phyloP scores from a whole-genome alignment of 1,140 invertebrate species.

The Lerema accius region DNA sequence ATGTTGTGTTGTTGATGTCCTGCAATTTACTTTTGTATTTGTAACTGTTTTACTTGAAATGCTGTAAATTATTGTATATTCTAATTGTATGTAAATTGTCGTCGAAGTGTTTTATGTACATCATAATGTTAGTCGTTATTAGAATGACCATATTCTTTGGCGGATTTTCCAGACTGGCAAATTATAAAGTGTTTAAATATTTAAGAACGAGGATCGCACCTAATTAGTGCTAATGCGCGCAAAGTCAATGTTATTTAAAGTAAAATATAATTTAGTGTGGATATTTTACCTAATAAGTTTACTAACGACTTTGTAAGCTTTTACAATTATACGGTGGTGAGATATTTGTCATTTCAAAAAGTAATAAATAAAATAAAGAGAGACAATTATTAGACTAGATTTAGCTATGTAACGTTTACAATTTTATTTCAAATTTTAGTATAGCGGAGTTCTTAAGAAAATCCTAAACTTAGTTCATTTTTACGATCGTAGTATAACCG shows the following conservation, averaged over 20 bases:
- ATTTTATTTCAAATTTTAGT: too few species aligned
- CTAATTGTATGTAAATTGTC: conserved; percentile 25
- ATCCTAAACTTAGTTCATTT: too few species aligned
- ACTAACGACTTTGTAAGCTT: conserved; percentile 47
- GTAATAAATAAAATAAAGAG: too few species aligned
- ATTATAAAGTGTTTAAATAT: conserved; percentile 42
- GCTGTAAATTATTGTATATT: conserved; percentile 3
- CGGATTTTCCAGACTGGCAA: conserved; percentile 5
- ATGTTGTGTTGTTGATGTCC: conserved; percentile 39
- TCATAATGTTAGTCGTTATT: conserved; percentile 9
- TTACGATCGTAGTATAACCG: too few species aligned
- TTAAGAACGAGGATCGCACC: conserved; percentile 41
- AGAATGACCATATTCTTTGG: conserved; percentile 17
- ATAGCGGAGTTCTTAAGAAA: too few species aligned
- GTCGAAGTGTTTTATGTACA: conserved; percentile 30
- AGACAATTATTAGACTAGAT: too few species aligned
- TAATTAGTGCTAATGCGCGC: conserved; percentile 48
- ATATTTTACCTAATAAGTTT: conserved; percentile 50
- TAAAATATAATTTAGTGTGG: conserved; percentile 37
- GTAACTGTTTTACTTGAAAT: conserved; percentile 19
- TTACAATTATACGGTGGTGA: too few species aligned
- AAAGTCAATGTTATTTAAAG: conserved; percentile 47
- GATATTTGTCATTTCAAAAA: too few species aligned
- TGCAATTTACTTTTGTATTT: conserved; percentile 31
- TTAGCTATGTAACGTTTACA: too few species aligned